Base-by-base conservation (phyloP, 1,140 invertebrate genomes). In the Cydia splendana region DNA sequence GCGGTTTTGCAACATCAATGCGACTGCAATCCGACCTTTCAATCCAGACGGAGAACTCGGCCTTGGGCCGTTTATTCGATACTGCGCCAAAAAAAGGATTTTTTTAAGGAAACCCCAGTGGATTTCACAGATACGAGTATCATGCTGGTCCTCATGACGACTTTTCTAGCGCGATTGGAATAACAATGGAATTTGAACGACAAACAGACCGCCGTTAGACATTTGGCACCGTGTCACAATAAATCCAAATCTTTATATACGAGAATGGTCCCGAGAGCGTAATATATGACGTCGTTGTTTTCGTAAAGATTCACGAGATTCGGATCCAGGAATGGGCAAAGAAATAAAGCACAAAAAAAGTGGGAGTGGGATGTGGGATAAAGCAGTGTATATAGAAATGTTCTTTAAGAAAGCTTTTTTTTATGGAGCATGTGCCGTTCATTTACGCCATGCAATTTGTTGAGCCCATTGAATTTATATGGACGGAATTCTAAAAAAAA, bases 121-220 rank as follows among this genome's bases (percentile, higher is more conserved):
- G 34, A 34, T 4, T 0, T 34, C 34, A 30, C 30, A 34, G 34
- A 34, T 34, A 24, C 24, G 24, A 24, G 24, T 24, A 34, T 34
- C 34, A 34, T 34, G 6, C 5, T 79, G 76, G 76, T 75, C 79
- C 80, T 82, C 38, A 2, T 10, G 80, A 80, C 83, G 81, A 84
- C 82, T 79, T 48, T 15, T 15, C 45, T 48, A 15, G 15, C 51
- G 51, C 51, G 51, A 53, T 53, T 7, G 18, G 20, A 24, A 62
- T n/a, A 24, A 38, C n/a, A 18, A 38, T 71, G 67, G 34, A 71
- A 71, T 71, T 71, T 42, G 30, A 38, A 71, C 30, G 67, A 71
- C 67, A 71, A 38, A 38, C 67, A 71, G 34, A 71, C 67, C 30
- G n/a, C 67, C 67, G 67, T 71, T 42, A 71, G 67, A 71, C 67